phyloP scores from a whole-genome alignment of 2,888 invertebrate species.

The Pristionchus fissidentatus region DNA sequence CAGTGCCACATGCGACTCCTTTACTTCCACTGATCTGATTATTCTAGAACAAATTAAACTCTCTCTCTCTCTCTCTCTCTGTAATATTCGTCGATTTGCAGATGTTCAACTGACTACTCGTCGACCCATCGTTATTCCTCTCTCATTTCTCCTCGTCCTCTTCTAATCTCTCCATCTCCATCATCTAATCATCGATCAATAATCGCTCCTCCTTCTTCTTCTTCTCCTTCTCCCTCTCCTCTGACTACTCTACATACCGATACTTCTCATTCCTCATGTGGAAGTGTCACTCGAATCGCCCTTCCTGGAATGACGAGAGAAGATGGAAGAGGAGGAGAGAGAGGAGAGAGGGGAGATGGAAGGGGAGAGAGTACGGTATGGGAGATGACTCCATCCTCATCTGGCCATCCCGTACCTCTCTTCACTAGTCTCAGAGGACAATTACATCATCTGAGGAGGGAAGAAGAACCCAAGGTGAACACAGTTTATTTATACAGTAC shows the following conservation, averaged over 20 bases:
- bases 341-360: not conserved
- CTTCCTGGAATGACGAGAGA: constrained; percentile 37
- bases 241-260: constrained; percentile 10
- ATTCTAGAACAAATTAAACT: no score
- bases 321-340: constrained; percentile 19
- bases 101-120: constrained; percentile 14
- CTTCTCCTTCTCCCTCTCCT: constrained; percentile 33
- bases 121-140: not conserved
- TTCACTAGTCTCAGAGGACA: constrained; percentile 38
- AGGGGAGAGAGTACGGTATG: constrained; percentile 27
- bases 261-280: constrained; percentile 31
- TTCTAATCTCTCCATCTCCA: constrained; percentile 15
- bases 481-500: not conserved
- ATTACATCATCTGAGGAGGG: constrained; percentile 22
- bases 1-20: no score
- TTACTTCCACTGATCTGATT: no score
- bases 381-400: constrained; percentile 30
- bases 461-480: constrained; percentile 34
- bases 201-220: not conserved
- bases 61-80: no score
- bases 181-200: constrained; percentile 24
- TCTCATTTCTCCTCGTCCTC: constrained; percentile 20
- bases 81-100: not conserved
- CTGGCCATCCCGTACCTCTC: not conserved
- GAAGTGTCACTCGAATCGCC: constrained; percentile 17